phyloP scores from a whole-genome alignment of 2,888 invertebrate genomes.

The Galerucella calmariensis region DNA sequence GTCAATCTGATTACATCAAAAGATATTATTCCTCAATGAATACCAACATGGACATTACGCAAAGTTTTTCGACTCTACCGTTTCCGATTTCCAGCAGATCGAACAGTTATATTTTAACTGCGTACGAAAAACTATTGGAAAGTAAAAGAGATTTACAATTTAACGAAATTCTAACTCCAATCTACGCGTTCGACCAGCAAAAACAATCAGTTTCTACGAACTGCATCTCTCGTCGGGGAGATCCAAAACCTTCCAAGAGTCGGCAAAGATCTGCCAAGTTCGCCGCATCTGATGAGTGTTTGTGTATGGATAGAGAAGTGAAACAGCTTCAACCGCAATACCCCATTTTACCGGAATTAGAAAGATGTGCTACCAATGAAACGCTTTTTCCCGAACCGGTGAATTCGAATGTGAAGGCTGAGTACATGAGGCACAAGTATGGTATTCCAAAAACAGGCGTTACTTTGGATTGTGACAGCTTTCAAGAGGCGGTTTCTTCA shows the following conservation, averaged over 20 bases:
- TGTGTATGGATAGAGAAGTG: constrained; percentile 32
- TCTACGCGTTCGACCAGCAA: neutral
- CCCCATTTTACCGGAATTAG: constrained; percentile 31
- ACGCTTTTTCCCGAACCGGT: constrained; percentile 24
- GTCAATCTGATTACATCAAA: constrained; percentile 25
- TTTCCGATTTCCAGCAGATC: neutral
- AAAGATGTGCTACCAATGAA: constrained; percentile 1
- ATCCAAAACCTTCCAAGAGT: neutral
- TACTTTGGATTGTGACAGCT: constrained; percentile 43
- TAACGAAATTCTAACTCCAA: neutral
- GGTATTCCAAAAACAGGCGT: constrained; percentile 34
- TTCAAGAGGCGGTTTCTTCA: constrained; percentile 10
- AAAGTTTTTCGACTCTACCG: constrained; percentile 5
- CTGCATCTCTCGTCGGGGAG: neutral
- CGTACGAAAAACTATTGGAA: neutral
- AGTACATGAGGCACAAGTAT: constrained; percentile 43
- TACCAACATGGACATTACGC: constrained; percentile 8
- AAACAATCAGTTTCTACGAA: neutral
- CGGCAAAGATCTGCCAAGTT: neutral
- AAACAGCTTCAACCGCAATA: constrained; percentile 32
- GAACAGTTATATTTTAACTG: neutral
- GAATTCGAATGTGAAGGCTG: constrained; percentile 40
- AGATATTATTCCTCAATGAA: constrained; percentile 34
- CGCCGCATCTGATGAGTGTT: constrained; percentile 9
- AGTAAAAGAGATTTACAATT: neutral